Evolutionary conservation across 2,113 vertebrate species (phyloP).

Genomic region (Harpagus bidentatus): DNA sequence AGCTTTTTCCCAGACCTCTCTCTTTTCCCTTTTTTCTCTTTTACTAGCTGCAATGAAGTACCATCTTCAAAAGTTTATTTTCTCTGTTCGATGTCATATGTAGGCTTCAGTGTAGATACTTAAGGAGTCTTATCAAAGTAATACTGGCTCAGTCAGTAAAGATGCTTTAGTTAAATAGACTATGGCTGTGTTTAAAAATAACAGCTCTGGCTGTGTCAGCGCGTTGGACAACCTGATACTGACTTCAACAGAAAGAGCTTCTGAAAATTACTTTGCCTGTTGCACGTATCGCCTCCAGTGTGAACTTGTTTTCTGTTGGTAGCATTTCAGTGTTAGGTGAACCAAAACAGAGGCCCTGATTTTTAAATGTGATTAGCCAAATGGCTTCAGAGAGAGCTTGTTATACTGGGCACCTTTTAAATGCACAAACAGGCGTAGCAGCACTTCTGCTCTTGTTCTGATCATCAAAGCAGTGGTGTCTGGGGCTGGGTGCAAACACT

Average conservation of each 20-base stretch:
- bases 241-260: conserved; percentile 15
- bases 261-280: background rate
- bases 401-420: background rate
- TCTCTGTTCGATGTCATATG: background rate
- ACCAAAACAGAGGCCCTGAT: background rate
- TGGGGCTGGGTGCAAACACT: background rate
- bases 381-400: background rate
- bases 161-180: conserved; percentile 67
- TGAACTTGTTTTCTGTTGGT: background rate
- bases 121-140: conserved; percentile 63
- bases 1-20: background rate
- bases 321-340: background rate
- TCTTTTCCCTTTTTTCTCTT: background rate
- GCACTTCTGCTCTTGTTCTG: background rate
- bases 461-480: background rate
- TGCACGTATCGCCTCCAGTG: accelerated
- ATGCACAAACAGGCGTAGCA: background rate
- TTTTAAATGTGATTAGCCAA: background rate
- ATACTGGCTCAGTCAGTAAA: conserved; percentile 64
- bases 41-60: background rate
- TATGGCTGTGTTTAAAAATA: conserved; percentile 61
- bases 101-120: conserved; percentile 1
- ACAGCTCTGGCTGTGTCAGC: conserved; percentile 45
- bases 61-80: background rate
- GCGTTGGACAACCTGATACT: background rate